phyloP scores from a whole-genome alignment of 2,888 invertebrate species.

The Theodoxus fluviatilis region DNA sequence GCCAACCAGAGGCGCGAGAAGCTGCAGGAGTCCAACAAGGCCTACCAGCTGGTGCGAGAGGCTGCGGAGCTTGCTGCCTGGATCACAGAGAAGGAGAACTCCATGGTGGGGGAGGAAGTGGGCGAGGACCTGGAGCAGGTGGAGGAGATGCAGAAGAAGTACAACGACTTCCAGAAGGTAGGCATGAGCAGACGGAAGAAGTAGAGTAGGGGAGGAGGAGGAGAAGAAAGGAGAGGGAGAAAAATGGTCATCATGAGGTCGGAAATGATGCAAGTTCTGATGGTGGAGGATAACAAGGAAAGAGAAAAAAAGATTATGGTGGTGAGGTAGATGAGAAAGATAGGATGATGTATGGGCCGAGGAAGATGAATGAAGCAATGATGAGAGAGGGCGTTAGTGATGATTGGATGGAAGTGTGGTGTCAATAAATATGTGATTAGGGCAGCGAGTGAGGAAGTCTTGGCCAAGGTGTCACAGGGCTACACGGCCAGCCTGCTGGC shows the following conservation, averaged over 20 bases:
- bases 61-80: slow-evolving; percentile 96
- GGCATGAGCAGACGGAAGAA: not conserved
- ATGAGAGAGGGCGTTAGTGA: too few relatives aligned
- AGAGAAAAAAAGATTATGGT: not conserved
- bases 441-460: too few relatives aligned
- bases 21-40: slow-evolving; percentile 96
- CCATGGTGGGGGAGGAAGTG: slow-evolving; percentile 94
- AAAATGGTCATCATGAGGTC: too few relatives aligned
- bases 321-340: not conserved
- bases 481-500: too few relatives aligned
- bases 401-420: too few relatives aligned
- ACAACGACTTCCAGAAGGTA: slow-evolving; percentile 94
- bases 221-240: too few relatives aligned
- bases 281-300: not conserved
- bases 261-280: not conserved
- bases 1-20: slow-evolving; percentile 93
- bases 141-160: slow-evolving; percentile 98
- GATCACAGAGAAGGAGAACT: slow-evolving; percentile 99
- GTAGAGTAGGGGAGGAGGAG: too few relatives aligned
- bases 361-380: too few relatives aligned
- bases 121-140: slow-evolving; percentile 98
- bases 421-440: too few relatives aligned
- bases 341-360: not conserved
- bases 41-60: slow-evolving; percentile 96
- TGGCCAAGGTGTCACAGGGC: too few relatives aligned